A percentile compares a stretch with the other conserved stretches of the same genome.
Evolutionary conservation across 2,888 invertebrate genomes (phyloP).

Genomic region (Galerucella calmariensis): DNA sequence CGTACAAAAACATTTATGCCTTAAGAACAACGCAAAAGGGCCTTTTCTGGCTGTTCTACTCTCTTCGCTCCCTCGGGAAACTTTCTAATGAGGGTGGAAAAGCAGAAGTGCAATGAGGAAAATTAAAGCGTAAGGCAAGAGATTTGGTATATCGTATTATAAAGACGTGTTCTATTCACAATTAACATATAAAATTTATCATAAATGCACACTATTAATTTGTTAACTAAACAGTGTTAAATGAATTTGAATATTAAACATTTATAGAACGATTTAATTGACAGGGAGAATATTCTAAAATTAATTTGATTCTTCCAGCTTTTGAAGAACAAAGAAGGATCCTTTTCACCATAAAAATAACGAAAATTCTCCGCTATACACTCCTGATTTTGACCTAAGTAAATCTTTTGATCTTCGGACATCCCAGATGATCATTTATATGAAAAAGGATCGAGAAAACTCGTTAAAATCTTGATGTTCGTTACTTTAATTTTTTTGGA

Average conservation of each 20-base stretch:
- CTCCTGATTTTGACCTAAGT: not conserved
- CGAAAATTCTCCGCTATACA: not conserved
- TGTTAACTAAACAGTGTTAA: not conserved
- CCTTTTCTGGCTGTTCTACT: slow-evolving; percentile 16
- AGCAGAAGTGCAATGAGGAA: slow-evolving; percentile 50
- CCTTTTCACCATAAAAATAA: too few species aligned
- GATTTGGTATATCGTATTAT: slow-evolving; percentile 23
- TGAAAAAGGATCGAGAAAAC: too few species aligned
- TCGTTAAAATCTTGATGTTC: too few species aligned
- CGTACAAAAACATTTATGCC: slow-evolving; percentile 52
- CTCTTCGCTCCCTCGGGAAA: slow-evolving; percentile 37
- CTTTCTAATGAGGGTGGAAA: slow-evolving; percentile 47
- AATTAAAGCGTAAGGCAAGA: slow-evolving; percentile 47
- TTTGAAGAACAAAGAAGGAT: too few species aligned
- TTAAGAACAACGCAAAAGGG: slow-evolving; percentile 38
- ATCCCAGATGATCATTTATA: too few species aligned
- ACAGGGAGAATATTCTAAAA: too few species aligned
- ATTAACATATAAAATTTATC: slow-evolving; percentile 4
- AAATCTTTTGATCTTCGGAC: not conserved
- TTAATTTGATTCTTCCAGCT: too few species aligned
- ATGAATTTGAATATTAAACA: too few species aligned
- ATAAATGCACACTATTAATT: slow-evolving; percentile 5
- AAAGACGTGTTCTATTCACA: slow-evolving; percentile 24
- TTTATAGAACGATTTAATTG: too few species aligned
- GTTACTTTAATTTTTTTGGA: too few species aligned